These are phyloP conservation scores for Saccostrea echinata DNA, from an alignment of 1,140 invertebrate species.

Conservation along the genomic window DNA sequence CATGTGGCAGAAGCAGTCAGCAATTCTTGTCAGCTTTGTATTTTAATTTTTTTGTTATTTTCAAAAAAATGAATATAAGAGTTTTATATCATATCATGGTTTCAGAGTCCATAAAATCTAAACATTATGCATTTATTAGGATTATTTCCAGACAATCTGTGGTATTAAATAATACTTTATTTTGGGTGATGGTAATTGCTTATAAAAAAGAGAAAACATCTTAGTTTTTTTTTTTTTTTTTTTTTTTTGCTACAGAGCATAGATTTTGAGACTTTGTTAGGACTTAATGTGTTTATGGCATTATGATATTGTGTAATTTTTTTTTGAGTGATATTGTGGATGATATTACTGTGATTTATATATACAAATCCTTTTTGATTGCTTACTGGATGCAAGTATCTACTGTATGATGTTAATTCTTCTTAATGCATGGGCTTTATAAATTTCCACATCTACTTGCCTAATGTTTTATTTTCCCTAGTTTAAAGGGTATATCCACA, in stretches of 20 bases:
- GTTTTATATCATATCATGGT: background rate
- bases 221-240: no score
- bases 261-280: background rate
- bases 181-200: background rate
- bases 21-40: conserved; percentile 20
- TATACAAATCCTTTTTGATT: conserved; percentile 10
- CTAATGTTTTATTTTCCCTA: background rate
- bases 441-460: background rate
- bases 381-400: background rate
- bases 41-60: background rate
- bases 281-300: background rate
- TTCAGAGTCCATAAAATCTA: background rate
- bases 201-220: background rate
- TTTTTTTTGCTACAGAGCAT: background rate
- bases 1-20: background rate
- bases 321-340: conserved; percentile 11
- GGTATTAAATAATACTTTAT: background rate
- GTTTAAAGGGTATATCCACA: background rate
- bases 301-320: conserved; percentile 25
- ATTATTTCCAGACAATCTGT: conserved; percentile 21
- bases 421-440: background rate
- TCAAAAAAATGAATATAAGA: background rate
- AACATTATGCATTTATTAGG: background rate
- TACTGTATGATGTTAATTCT: background rate
- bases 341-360: conserved; percentile 35